phyloP scores from a whole-genome alignment of 2,113 vertebrate genomes.

The Neodon shergylaensis region DNA sequence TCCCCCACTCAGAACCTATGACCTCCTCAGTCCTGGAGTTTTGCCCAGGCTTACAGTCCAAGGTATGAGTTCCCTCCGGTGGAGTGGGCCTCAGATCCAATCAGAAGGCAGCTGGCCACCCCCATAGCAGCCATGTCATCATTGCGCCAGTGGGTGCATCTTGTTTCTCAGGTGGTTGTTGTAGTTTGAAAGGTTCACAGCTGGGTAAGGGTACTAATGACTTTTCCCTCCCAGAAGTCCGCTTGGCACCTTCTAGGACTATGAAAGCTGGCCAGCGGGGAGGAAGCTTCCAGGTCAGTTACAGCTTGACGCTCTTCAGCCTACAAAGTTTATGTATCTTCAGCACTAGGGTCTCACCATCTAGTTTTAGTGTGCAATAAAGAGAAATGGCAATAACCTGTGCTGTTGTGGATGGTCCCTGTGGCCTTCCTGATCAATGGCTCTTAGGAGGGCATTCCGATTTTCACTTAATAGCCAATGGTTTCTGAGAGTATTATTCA shows the following conservation, averaged over 20 bases:
- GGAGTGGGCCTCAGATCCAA: neutral
- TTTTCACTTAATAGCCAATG: neutral
- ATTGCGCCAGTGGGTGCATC: neutral
- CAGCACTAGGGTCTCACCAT: neutral
- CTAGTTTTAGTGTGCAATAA: no score
- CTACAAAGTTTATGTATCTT: neutral
- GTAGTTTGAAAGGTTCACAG: neutral
- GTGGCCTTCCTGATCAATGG: neutral
- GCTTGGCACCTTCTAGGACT: neutral
- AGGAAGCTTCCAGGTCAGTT: neutral
- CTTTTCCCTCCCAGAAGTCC: neutral
- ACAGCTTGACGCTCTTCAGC: neutral
- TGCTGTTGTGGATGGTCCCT: neutral
- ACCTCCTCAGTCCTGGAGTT: neutral
- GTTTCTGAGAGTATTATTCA: neutral
- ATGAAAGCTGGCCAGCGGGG: neutral
- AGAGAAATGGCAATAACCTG: no score
- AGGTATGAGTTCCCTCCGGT: neutral
- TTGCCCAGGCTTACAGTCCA: neutral
- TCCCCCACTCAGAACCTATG: neutral
- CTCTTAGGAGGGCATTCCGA: no score
- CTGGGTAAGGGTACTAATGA: neutral
- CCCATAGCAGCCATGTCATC: neutral
- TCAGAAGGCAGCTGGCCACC: neutral
- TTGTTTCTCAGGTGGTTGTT: no score